Base-by-base conservation (phyloP, 2,113 vertebrate genomes). In the Triplophysa tibetana region DNA sequence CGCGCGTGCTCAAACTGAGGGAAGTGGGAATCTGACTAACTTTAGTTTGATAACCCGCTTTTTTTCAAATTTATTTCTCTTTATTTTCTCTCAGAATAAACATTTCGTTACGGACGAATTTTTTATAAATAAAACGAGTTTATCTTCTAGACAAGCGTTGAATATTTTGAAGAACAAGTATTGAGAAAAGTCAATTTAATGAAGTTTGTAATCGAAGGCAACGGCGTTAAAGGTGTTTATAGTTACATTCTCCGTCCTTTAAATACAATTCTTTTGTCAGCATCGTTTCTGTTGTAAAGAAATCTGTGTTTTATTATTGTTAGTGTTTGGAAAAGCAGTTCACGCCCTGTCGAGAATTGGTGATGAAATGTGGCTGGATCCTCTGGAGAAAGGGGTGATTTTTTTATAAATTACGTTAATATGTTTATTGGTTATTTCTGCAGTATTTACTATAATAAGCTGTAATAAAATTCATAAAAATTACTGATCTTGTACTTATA, bases 301-400 rank as follows among this genome's bases (percentile, higher is more conserved):
- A 78, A n/a, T 21, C 4, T 12, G 2, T 41, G 11, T 58, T 29
- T 52, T 19, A 10, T 13, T 38, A 52, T 69, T 77, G 70, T 24
- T 82, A 98, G 97, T 91, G 0, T 98, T 99, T 89, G 95, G 95
- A 67, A 97, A 92, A 88, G 95, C 96, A 1, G 52, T 98, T 77
- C 92, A 97, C 11, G 95, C 96, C 66, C 88, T 98, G 54, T 94
- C 96, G 29, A 90, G 95, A 64, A 83, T 98, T 58, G 95, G 95
- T 66, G 94, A 97, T 26, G 94, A 95, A 0, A 87, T 99, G 24
- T 99, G 96, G 93, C 88, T 98, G 85, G 97, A 98, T 70, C 96
- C 97, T 0, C 13, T 86, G 81, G 92, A 92, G 75, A 95, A 92
- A 89, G 96, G 96, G 82, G 96, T 99, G 93, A 95, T 23, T 16